Percentiles rank a stretch among this genome's conserved stretches.
Conservation (phyloP, 2,113 vertebrate species). For the Dicaeum eximium region DNA sequence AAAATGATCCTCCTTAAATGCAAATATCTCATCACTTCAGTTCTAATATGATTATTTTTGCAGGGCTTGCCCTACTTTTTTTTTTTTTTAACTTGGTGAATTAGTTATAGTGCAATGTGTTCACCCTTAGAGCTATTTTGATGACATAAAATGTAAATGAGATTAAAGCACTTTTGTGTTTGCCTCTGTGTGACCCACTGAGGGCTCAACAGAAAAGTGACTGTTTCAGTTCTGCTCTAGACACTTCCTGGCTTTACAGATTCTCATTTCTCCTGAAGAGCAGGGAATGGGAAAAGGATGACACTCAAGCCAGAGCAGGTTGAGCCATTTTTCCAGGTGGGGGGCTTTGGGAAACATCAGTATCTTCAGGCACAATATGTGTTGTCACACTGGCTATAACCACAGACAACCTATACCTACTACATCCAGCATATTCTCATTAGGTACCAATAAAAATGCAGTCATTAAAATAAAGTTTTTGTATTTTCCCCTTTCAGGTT, state of each 20-base stretch:
- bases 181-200: neutral
- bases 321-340: neutral
- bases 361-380: neutral
- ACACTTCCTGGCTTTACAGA: neutral
- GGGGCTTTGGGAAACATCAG: neutral
- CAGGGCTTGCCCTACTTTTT: neutral
- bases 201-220: neutral
- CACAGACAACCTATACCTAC: neutral
- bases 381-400: neutral
- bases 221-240: neutral
- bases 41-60: slow-evolving; percentile 35
- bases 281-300: neutral
- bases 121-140: neutral
- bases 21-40: slow-evolving; percentile 16
- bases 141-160: neutral
- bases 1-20: slow-evolving; percentile 27
- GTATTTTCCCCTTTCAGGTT: neutral
- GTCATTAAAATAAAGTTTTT: neutral
- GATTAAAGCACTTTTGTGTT: neutral
- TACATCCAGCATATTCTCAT: neutral
- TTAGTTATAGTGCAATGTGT: neutral
- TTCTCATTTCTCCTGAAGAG: neutral
- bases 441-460: neutral
- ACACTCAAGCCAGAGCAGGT: fast-evolving
- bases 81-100: neutral